Evolutionary conservation across 2,113 vertebrate genomes (phyloP).

Genomic region (Clarias gariepinus): DNA sequence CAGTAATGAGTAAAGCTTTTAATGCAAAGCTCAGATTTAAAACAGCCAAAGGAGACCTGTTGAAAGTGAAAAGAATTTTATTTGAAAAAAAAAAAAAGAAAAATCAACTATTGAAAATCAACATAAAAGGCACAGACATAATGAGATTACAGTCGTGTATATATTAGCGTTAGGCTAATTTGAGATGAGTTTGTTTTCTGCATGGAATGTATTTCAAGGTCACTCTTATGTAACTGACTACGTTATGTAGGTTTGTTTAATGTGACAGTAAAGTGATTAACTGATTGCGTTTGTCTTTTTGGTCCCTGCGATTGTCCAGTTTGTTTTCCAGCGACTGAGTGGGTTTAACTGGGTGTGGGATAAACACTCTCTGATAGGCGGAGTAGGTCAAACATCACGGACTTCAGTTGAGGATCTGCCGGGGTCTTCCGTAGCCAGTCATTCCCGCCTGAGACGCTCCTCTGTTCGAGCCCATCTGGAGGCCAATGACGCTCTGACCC

Average conservation of each 20-base stretch:
- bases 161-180: conserved; percentile 44
- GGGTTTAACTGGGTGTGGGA: conserved; percentile 43
- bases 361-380: conserved; percentile 39
- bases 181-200: conserved; percentile 39
- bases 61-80: conserved; percentile 58
- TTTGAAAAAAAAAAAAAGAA: conserved; percentile 52
- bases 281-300: conserved; percentile 35
- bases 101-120: conserved; percentile 52
- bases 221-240: background rate
- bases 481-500: conserved; percentile 88
- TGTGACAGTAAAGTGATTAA: background rate
- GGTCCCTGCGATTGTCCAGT: conserved; percentile 66
- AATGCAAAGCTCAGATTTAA: background rate
- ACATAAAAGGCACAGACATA: conserved; percentile 52
- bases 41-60: conserved; percentile 5
- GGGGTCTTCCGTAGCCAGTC: conserved; percentile 86
- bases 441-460: conserved; percentile 92
- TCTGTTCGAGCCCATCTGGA: conserved; percentile 95
- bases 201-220: conserved; percentile 24
- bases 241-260: background rate
- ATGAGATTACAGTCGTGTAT: conserved; percentile 22
- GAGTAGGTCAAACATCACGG: background rate
- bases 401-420: conserved; percentile 83
- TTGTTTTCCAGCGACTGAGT: conserved; percentile 49
- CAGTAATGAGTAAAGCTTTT: background rate